These are phyloP conservation scores for Limnephilus marmoratus DNA, from an alignment of 2,888 invertebrate species.

Conservation along the genomic window DNA sequence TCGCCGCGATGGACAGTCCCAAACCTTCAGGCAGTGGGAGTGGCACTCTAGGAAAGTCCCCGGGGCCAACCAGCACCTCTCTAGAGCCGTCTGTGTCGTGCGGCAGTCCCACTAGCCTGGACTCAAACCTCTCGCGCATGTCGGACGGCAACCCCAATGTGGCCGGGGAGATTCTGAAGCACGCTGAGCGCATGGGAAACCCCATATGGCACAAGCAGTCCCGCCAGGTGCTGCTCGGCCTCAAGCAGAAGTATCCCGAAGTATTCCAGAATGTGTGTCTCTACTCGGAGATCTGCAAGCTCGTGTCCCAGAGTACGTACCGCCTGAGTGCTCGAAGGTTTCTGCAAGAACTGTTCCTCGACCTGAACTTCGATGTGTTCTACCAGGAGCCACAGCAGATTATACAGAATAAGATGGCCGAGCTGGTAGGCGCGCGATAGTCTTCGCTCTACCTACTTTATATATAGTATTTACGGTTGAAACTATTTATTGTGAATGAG, in stretches of 20 bases:
- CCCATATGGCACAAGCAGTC: slow-evolving; percentile 89
- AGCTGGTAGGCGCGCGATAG: neutral
- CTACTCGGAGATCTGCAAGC: slow-evolving; percentile 92
- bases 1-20: slow-evolving; percentile 69
- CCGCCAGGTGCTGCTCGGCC: slow-evolving; percentile 86
- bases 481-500: neutral
- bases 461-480: neutral
- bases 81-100: slow-evolving; percentile 61
- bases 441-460: neutral
- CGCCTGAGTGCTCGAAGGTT: slow-evolving; percentile 90
- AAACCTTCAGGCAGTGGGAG: slow-evolving; percentile 68
- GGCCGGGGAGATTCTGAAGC: slow-evolving; percentile 77
- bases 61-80: slow-evolving; percentile 60
- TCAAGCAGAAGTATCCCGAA: slow-evolving; percentile 85
- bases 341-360: slow-evolving; percentile 95
- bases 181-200: slow-evolving; percentile 86
- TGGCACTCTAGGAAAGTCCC: slow-evolving; percentile 59
- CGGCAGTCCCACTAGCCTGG: slow-evolving; percentile 65
- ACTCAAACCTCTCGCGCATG: slow-evolving; percentile 64
- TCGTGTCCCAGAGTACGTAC: slow-evolving; percentile 88
- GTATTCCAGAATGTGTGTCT: slow-evolving; percentile 91
- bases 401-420: slow-evolving; percentile 68
- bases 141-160: slow-evolving; percentile 63
- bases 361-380: slow-evolving; percentile 85
- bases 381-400: slow-evolving; percentile 75